phyloP scores from a whole-genome alignment of 1,140 invertebrate species.

The Temnothorax curvispinosus region DNA sequence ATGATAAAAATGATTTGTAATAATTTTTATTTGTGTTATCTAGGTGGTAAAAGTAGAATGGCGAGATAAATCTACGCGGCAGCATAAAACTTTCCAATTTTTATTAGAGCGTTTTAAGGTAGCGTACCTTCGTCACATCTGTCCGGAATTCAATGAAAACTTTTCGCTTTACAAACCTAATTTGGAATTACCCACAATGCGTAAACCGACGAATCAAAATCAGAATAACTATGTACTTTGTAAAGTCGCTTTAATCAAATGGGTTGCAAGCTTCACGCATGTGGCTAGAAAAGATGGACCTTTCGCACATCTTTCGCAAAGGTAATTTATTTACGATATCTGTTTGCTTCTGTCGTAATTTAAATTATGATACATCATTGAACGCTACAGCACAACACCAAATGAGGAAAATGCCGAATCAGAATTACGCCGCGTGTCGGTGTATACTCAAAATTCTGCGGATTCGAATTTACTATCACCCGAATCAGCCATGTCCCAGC shows the following conservation, averaged over 20 bases:
- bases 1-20: not conserved
- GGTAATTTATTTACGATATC: slow-evolving; percentile 65
- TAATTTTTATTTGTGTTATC: slow-evolving; percentile 41
- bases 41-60: slow-evolving; percentile 95
- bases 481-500: slow-evolving; percentile 75
- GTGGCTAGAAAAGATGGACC: slow-evolving; percentile 88
- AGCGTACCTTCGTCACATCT: slow-evolving; percentile 96
- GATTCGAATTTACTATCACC: slow-evolving; percentile 81
- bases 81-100: slow-evolving; percentile 95
- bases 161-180: slow-evolving; percentile 95
- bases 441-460: slow-evolving; percentile 77
- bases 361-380: not conserved
- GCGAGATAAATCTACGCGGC: slow-evolving; percentile 93
- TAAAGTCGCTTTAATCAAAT: slow-evolving; percentile 94
- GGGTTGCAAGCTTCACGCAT: slow-evolving; percentile 94
- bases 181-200: slow-evolving; percentile 89
- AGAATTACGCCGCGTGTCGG: slow-evolving; percentile 82
- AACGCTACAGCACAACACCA: slow-evolving; percentile 74
- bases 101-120: slow-evolving; percentile 96
- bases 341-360: not conserved
- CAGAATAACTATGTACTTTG: slow-evolving; percentile 90
- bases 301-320: slow-evolving; percentile 80
- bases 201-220: slow-evolving; percentile 84
- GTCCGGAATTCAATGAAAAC: slow-evolving; percentile 94
- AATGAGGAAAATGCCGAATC: slow-evolving; percentile 81